Evolutionary conservation across 1,140 invertebrate species (phyloP).

Genomic region (Drosophila sturtevanti): DNA sequence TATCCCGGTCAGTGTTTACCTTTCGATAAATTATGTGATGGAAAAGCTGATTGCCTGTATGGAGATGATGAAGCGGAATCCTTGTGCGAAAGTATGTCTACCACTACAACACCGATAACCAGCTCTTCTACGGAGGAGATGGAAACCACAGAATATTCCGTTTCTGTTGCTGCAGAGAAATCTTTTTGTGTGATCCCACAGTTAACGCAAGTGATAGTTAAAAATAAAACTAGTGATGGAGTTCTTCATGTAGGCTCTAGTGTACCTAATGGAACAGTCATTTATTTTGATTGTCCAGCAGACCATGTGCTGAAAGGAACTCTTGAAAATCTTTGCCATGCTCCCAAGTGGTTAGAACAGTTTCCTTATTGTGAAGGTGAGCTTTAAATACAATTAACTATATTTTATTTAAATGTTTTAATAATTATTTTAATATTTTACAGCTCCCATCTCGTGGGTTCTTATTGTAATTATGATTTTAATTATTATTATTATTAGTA

Average conservation of each 20-base stretch:
- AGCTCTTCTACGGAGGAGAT: background rate
- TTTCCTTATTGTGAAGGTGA: slow-evolving; percentile 51
- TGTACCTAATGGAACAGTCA: slow-evolving; percentile 24
- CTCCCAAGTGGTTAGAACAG: slow-evolving; percentile 11
- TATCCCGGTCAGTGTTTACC: slow-evolving; percentile 40
- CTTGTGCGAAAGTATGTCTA: slow-evolving; percentile 26
- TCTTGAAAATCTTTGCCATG: slow-evolving; percentile 19
- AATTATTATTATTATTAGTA: slow-evolving; percentile 17
- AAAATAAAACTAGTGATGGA: background rate
- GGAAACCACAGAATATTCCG: background rate
- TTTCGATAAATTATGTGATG: slow-evolving; percentile 40
- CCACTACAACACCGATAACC: background rate
- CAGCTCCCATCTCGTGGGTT: slow-evolving; percentile 19
- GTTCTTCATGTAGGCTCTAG: slow-evolving; percentile 19
- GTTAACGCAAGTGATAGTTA: slow-evolving; percentile 32
- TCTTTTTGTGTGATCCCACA: slow-evolving; percentile 30
- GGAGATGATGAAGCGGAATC: slow-evolving; percentile 31
- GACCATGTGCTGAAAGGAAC: slow-evolving; percentile 28
- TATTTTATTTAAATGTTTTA: background rate
- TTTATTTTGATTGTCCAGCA: slow-evolving; percentile 34
- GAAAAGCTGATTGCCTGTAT: slow-evolving; percentile 21
- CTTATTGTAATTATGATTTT: slow-evolving; percentile 21
- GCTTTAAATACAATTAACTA: background rate
- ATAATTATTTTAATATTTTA: background rate
- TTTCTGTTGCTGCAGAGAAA: background rate